Evolutionary conservation across 2,113 vertebrate genomes (phyloP).

Genomic region (Saccopteryx bilineata): DNA sequence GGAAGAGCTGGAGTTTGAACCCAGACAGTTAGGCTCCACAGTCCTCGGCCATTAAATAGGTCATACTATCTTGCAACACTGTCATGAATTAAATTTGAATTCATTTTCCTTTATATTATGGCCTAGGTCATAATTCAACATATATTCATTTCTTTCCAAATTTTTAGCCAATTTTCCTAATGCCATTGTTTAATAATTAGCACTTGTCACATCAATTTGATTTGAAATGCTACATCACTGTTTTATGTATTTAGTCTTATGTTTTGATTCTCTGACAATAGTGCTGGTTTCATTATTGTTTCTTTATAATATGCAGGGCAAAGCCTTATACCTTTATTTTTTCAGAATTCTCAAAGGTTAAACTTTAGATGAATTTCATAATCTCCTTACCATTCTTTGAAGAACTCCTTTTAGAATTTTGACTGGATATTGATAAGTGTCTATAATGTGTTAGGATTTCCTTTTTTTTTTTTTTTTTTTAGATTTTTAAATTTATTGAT

Average conservation of each 20-base stretch:
- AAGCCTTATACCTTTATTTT: not conserved
- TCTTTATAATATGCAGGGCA: not conserved
- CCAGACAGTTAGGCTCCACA: not conserved
- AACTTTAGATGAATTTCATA: not conserved
- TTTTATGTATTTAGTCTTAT: not conserved
- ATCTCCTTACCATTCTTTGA: not conserved
- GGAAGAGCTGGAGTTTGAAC: not conserved
- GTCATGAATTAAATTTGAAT: not conserved
- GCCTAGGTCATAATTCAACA: not conserved
- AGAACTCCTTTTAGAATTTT: not conserved
- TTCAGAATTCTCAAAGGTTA: not conserved
- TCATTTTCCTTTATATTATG: not conserved
- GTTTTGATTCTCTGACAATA: not conserved
- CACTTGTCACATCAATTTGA: not conserved
- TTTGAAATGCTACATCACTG: not conserved
- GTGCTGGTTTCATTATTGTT: not conserved
- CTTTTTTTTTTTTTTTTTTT: no score
- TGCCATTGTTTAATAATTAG: not conserved
- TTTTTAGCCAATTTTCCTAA: not conserved
- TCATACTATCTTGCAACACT: not conserved
- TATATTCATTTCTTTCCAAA: not conserved
- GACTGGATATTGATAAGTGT: no score
- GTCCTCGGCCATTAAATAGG: not conserved
- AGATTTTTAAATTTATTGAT: no score
- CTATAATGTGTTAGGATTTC: not conserved